Percentiles rank a stretch among this genome's conserved stretches.
phyloP scores from a whole-genome alignment of 2,113 vertebrate species.

The Aldabrachelys gigantea region DNA sequence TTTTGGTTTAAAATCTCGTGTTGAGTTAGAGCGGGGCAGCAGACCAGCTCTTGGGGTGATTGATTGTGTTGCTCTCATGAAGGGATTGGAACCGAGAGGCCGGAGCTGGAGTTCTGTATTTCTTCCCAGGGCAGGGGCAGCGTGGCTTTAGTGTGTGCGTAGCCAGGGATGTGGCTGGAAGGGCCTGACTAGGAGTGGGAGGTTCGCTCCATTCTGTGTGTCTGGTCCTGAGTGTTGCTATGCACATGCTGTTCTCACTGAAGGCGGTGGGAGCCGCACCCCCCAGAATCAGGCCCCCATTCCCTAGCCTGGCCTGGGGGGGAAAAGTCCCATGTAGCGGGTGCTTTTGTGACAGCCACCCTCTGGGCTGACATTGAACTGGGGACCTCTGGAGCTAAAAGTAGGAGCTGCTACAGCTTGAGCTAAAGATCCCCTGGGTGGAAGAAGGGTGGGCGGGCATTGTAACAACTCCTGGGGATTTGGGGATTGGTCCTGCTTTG shows the following conservation, averaged over 20 bases:
- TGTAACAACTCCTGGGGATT: not conserved
- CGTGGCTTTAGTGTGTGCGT: too few relatives aligned
- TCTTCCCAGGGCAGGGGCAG: too few relatives aligned
- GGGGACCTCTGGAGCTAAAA: too few relatives aligned
- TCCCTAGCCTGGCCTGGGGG: not conserved
- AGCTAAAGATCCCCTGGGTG: too few relatives aligned
- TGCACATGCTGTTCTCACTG: too few relatives aligned
- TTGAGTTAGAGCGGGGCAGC: not conserved
- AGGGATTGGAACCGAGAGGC: not conserved
- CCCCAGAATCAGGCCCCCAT: not conserved
- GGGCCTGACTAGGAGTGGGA: not conserved
- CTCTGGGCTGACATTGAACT: not conserved
- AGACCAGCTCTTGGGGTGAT: not conserved
- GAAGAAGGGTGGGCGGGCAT: too few relatives aligned
- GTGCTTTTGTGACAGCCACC: not conserved
- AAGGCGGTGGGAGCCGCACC: too few relatives aligned
- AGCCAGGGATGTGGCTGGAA: not conserved
- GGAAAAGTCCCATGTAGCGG: not conserved
- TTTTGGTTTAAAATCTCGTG: not conserved
- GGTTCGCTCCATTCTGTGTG: too few relatives aligned
- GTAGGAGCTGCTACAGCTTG: too few relatives aligned
- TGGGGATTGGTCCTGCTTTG: too few relatives aligned
- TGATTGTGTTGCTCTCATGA: too few relatives aligned
- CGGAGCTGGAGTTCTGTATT: not conserved
- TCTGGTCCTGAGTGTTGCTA: too few relatives aligned